phyloP scores from a whole-genome alignment of 2,113 vertebrate genomes.

The Crotalus tigris region DNA sequence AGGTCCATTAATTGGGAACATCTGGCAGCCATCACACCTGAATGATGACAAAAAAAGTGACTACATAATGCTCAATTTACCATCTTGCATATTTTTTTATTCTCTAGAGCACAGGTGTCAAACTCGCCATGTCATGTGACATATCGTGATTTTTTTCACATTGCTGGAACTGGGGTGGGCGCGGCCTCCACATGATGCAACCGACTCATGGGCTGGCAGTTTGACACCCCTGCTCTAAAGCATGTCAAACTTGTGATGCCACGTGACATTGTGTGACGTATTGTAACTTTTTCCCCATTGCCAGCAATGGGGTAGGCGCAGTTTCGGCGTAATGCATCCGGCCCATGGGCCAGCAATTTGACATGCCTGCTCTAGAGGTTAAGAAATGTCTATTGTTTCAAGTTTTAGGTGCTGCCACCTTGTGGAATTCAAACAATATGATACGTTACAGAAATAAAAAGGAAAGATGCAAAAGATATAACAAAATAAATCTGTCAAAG shows the following conservation, averaged over 20 bases:
- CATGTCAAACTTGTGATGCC: too few species aligned
- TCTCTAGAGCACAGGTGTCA: not conserved
- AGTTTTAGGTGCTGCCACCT: not conserved
- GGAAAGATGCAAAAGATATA: not conserved
- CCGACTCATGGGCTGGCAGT: too few species aligned
- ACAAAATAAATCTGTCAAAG: not conserved
- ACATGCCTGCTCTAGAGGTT: not conserved
- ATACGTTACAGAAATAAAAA: not conserved
- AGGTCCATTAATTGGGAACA: constrained; percentile 96
- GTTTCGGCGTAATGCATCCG: too few species aligned
- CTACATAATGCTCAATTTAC: not conserved
- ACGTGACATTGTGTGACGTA: too few species aligned
- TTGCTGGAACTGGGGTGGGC: too few species aligned
- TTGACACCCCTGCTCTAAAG: too few species aligned
- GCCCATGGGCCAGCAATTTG: too few species aligned
- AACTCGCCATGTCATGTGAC: too few species aligned
- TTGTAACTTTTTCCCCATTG: too few species aligned
- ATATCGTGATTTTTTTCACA: too few species aligned
- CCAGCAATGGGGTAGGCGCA: too few species aligned
- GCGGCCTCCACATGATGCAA: too few species aligned
- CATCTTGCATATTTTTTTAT: not conserved
- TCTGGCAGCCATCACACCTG: constrained; percentile 97
- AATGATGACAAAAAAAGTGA: constrained; percentile 6
- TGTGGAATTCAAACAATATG: not conserved
- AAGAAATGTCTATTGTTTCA: not conserved